phyloP scores from a whole-genome alignment of 1,140 invertebrate species.

The Conopomorpha cramerella region DNA sequence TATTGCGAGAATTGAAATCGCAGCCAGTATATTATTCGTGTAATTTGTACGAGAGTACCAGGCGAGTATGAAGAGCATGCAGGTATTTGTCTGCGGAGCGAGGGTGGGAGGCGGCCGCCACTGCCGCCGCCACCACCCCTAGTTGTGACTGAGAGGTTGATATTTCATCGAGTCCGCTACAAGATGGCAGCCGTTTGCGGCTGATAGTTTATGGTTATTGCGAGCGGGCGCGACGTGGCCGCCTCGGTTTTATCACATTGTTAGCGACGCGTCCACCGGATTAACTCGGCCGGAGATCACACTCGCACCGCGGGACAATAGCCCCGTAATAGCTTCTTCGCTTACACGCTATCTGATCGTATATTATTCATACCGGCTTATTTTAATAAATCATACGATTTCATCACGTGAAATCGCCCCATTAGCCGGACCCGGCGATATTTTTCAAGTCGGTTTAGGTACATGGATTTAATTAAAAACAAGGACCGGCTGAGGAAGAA shows the following conservation, averaged over 20 bases:
- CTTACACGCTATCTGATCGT: constrained; percentile 16
- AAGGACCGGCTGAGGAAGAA: constrained; percentile 22
- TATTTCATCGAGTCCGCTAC: constrained; percentile 48
- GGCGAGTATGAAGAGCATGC: constrained; percentile 38
- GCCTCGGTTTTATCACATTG: constrained; percentile 52
- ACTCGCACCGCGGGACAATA: constrained; percentile 18
- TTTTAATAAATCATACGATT: too few relatives aligned
- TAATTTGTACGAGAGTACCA: constrained; percentile 51
- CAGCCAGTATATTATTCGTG: too few relatives aligned
- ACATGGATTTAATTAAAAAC: constrained; percentile 48
- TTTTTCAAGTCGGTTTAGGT: too few relatives aligned
- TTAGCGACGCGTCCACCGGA: constrained; percentile 49
- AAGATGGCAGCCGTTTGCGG: constrained; percentile 58
- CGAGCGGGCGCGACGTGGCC: constrained; percentile 45
- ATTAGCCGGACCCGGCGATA: too few relatives aligned
- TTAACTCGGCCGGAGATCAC: constrained; percentile 47
- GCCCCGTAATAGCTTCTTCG: constrained; percentile 21
- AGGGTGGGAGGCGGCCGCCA: constrained; percentile 25
- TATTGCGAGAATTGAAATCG: too few relatives aligned
- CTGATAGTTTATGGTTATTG: constrained; percentile 60
- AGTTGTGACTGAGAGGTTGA: constrained; percentile 34
- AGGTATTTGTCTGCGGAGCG: constrained; percentile 19
- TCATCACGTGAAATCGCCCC: too few relatives aligned
- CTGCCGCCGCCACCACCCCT: constrained; percentile 9
- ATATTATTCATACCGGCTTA: neutral